Conservation (phyloP, 2,113 vertebrate genomes). For the Anas platyrhynchos region DNA sequence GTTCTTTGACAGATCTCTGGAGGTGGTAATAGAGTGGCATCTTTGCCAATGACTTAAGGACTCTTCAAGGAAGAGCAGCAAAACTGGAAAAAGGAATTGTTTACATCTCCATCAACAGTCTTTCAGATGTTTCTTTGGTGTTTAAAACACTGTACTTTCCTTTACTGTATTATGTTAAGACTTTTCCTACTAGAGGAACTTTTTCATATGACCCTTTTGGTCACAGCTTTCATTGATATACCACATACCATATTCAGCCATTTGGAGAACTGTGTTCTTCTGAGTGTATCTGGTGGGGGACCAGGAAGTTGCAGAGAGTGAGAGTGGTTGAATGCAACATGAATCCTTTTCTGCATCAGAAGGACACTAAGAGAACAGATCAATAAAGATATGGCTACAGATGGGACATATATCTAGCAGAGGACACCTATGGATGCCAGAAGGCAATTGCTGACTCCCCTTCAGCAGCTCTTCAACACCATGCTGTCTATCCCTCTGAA, state of each 20-base stretch:
- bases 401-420: not conserved
- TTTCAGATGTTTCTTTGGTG: not conserved
- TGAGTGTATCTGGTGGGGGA: not conserved
- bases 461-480: not conserved
- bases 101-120: not conserved
- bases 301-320: not conserved
- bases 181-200: not conserved
- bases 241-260: not conserved
- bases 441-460: not conserved
- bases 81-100: not conserved
- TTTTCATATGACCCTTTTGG: not conserved
- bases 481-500: not conserved
- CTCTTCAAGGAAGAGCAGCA: not conserved
- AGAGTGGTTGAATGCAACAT: not conserved
- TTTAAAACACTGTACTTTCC: not conserved
- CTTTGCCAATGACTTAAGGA: not conserved
- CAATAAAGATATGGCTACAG: not conserved
- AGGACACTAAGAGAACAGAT: not conserved
- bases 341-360: not conserved
- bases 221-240: not conserved
- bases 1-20: not conserved
- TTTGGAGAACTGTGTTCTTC: not conserved
- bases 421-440: not conserved
- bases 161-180: not conserved
- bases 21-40: accelerated